Evolutionary conservation across 2,888 invertebrate genomes (phyloP), one percentile per base, ranked within the genome.

Genomic region (Diplazon laetatorius): DNA sequence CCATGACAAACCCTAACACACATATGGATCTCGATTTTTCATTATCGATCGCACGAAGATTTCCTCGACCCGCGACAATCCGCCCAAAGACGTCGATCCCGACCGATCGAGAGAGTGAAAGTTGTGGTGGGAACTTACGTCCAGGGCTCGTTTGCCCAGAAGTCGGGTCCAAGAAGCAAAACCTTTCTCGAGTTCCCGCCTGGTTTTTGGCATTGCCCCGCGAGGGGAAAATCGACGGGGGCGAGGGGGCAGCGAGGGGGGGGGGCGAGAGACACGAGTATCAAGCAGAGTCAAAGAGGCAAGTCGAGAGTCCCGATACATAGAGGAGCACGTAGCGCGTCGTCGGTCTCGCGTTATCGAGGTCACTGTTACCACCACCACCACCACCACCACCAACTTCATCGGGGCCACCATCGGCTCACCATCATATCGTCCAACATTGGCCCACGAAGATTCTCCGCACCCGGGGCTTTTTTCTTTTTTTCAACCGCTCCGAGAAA

Each of bases 301-400:
- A 62, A 68, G 42, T n/a, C n/a, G 44, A 12, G 35, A 63, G 60
- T 37, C 62, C 52, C 22, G 68, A 77, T 73, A 46, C 73, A 76
- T 65, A 73, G 75, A n/a, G n/a, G n/a, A 68, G 37, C 42, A 68
- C 39, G 62, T 86, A 89, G 42, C 42, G 42, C 12, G 42, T 1
- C 88, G 86, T 87, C 84, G 83, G 85, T 73, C 62, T 85, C 85
- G 82, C 85, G 82, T 84, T 88, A 90, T 91, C 90, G 91, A 91
- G 91, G 91, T 90, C 91, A 91, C 86, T 84, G 85, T 84, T 90
- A 88, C 90, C 89, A 89, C 90, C 89, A 88, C 87, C 82, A 75
- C 75, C 66, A 59, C 62, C 80, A n/a, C n/a, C n/a, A n/a, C n/a
- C n/a, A n/a, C n/a, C n/a, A n/a, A n/a, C n/a, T n/a, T n/a, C n/a